These are phyloP conservation scores for Labeo catla DNA, from an alignment of 2,113 vertebrate species.

Conservation along the genomic window DNA sequence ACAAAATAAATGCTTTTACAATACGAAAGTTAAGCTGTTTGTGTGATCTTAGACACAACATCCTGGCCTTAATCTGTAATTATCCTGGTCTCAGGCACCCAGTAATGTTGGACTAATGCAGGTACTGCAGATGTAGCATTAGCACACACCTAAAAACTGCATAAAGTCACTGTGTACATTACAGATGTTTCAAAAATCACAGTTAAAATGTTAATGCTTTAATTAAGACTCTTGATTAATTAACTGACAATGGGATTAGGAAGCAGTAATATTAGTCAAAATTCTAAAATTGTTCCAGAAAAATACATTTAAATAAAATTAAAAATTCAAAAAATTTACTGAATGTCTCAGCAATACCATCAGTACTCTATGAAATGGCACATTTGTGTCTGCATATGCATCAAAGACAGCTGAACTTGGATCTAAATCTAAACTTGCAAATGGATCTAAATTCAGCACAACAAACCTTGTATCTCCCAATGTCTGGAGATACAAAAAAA, in stretches of 20 bases:
- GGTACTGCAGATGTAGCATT: not conserved
- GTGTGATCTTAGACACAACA: slow-evolving; percentile 13
- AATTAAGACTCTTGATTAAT: not conserved
- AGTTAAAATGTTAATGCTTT: not conserved
- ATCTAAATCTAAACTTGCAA: no score
- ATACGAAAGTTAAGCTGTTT: not conserved
- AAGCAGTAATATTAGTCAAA: not conserved
- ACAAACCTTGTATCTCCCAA: not conserved
- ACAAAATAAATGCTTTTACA: not conserved
- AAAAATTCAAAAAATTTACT: no score
- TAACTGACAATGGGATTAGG: not conserved
- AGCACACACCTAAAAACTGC: not conserved
- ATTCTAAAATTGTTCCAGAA: not conserved
- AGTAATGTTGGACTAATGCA: not conserved
- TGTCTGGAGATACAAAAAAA: not conserved
- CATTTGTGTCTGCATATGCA: not conserved
- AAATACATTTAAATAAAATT: not conserved
- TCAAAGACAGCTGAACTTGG: not conserved
- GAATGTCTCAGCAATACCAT: not conserved
- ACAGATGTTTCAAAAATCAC: not conserved
- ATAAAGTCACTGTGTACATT: not conserved
- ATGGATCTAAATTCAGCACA: not conserved
- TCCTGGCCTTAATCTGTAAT: slow-evolving; percentile 19
- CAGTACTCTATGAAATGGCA: not conserved
- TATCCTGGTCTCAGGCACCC: not conserved